Percentiles rank a stretch among this genome's conserved stretches.
Conservation (phyloP, 35 echinoderm and acorn worm species). For the Eucidaris tribuloides region DNA sequence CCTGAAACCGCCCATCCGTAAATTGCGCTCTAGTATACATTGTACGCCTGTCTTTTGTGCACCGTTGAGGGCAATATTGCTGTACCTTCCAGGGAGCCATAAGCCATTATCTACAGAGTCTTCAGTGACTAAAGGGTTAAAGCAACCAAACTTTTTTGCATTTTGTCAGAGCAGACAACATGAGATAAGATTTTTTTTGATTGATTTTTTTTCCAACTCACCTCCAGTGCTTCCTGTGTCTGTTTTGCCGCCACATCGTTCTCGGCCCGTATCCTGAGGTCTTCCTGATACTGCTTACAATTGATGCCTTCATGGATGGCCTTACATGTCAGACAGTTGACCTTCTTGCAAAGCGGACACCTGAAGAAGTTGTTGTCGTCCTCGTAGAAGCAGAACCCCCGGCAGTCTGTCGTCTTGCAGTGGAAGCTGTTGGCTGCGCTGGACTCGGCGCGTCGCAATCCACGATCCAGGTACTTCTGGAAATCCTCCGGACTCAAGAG, state of each 20-base stretch:
- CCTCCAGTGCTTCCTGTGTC: constrained; percentile 77
- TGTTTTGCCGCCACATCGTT: constrained; percentile 87
- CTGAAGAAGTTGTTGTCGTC: constrained; percentile 95
- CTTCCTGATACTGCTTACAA: constrained; percentile 96
- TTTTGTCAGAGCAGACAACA: not conserved
- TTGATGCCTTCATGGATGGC: constrained; percentile 95
- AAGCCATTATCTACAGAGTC: no score
- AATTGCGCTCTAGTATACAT: no score
- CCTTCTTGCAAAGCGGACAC: constrained; percentile 66
- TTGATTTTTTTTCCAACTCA: no score
- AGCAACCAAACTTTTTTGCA: not conserved
- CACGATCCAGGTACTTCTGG: constrained; percentile 68
- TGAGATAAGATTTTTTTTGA: no score
- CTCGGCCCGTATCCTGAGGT: constrained; percentile 51
- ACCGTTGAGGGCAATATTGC: no score
- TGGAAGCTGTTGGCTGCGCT: constrained; percentile 76
- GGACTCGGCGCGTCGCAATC: constrained; percentile 65
- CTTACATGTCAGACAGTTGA: constrained; percentile 98
- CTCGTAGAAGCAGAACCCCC: constrained; percentile 89
- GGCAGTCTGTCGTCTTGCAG: constrained; percentile 92
- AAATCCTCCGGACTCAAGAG: constrained; percentile 68
- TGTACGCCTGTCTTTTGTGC: no score
- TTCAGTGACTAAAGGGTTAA: no score
- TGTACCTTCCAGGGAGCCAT: no score
- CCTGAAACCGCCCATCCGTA: no score